phyloP scores from a whole-genome alignment of 2,888 invertebrate genomes.

The Sipunculus nudus region DNA sequence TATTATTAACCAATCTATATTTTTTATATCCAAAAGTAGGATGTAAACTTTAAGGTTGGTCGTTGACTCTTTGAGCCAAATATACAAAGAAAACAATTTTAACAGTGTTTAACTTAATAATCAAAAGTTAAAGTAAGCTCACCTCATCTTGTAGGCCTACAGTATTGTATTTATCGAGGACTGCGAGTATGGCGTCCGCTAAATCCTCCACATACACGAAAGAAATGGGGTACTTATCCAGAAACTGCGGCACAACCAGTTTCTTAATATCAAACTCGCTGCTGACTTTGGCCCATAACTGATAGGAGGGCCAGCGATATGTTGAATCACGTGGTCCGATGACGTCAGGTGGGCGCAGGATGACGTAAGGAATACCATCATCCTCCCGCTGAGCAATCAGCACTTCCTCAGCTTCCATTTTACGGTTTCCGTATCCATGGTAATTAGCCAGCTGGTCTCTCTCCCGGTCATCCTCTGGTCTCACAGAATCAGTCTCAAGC shows the following conservation, averaged over 20 bases:
- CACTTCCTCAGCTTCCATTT: slow-evolving; percentile 66
- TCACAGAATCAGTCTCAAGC: slow-evolving; percentile 63
- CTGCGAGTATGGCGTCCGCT: too few relatives aligned
- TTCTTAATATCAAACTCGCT: slow-evolving; percentile 35
- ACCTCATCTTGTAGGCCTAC: too few relatives aligned
- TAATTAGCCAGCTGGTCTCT: slow-evolving; percentile 46
- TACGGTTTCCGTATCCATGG: slow-evolving; percentile 67
- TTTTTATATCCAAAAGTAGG: too few relatives aligned
- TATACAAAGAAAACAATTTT: too few relatives aligned
- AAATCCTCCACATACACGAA: slow-evolving; percentile 67
- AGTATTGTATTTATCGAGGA: too few relatives aligned
- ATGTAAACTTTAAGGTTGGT: too few relatives aligned
- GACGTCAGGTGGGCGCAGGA: slow-evolving; percentile 68
- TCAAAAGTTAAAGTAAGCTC: too few relatives aligned
- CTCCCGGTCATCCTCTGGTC: slow-evolving; percentile 58
- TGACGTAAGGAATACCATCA: slow-evolving; percentile 59
- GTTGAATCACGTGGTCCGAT: slow-evolving; percentile 68
- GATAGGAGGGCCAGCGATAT: slow-evolving; percentile 68
- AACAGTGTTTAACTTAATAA: too few relatives aligned
- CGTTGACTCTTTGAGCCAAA: too few relatives aligned
- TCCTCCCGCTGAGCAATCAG: slow-evolving; percentile 48
- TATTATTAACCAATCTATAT: too few relatives aligned
- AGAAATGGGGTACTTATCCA: slow-evolving; percentile 59
- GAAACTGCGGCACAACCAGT: slow-evolving; percentile 49
- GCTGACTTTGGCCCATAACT: slow-evolving; percentile 65